phyloP scores from a whole-genome alignment of 2,888 invertebrate genomes.

The Tetranychus truncatus region DNA sequence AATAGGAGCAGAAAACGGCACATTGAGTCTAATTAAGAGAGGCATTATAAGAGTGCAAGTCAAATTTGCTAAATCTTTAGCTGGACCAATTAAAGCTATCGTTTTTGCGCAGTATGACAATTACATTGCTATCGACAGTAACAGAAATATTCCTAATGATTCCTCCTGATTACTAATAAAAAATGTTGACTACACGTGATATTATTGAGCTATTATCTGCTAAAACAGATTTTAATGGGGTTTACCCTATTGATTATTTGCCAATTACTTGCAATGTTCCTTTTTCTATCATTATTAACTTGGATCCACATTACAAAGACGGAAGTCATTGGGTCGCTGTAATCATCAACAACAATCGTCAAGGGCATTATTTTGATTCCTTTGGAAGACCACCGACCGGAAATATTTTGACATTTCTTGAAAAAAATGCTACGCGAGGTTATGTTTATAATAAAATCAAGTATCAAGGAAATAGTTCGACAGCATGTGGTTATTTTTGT shows the following conservation, averaged over 20 bases:
- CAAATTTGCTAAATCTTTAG: background rate
- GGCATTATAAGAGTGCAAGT: background rate
- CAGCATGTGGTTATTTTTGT: constrained; percentile 4
- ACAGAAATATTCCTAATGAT: background rate
- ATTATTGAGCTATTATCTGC: background rate
- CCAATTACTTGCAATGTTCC: background rate
- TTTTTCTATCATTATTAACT: background rate
- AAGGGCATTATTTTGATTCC: background rate
- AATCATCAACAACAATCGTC: background rate
- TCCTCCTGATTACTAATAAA: background rate
- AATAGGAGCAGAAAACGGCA: background rate
- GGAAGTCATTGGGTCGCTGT: constrained; percentile 4
- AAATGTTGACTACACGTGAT: background rate
- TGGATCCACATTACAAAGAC: background rate
- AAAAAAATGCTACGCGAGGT: background rate
- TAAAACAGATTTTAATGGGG: background rate
- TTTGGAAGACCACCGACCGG: background rate
- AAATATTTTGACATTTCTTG: background rate
- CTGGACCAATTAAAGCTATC: background rate
- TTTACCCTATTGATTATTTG: background rate
- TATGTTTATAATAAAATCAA: background rate
- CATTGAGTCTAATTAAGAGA: background rate
- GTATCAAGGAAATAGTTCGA: background rate
- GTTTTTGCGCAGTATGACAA: background rate
- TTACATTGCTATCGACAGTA: background rate